These are phyloP conservation scores for Scalopus aquaticus DNA, from an alignment of 2,113 vertebrate genomes.

Conservation along the genomic window DNA sequence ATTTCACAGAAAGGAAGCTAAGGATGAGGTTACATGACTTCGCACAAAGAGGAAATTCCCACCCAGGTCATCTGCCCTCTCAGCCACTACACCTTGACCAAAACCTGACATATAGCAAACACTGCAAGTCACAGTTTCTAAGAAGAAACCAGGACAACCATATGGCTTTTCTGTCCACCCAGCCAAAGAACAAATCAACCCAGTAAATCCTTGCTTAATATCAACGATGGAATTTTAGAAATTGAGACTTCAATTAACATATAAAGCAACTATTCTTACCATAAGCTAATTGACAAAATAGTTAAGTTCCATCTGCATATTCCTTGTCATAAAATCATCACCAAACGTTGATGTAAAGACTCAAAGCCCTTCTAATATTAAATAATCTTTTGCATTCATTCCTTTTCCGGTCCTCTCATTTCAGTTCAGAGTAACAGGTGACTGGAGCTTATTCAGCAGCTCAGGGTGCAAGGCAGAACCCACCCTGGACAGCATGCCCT, in stretches of 20 bases:
- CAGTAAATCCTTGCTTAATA: not conserved
- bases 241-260: not conserved
- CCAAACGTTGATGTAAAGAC: not conserved
- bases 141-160: not conserved
- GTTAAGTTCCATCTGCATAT: not conserved
- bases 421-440: not conserved
- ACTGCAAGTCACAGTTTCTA: not conserved
- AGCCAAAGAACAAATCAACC: not conserved
- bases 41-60: not conserved
- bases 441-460: not conserved
- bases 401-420: not conserved
- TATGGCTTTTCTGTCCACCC: not conserved
- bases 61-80: not conserved
- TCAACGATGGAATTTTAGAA: not conserved
- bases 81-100: not conserved
- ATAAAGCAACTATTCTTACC: not conserved
- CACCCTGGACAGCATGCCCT: too few relatives aligned
- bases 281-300: not conserved
- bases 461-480: not conserved
- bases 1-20: slow-evolving; percentile 25
- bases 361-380: not conserved
- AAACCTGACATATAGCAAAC: not conserved
- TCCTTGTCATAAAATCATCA: not conserved
- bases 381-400: not conserved
- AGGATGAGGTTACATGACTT: not conserved